phyloP scores from a whole-genome alignment of 2,113 vertebrate genomes.

The Symphodus melops region DNA sequence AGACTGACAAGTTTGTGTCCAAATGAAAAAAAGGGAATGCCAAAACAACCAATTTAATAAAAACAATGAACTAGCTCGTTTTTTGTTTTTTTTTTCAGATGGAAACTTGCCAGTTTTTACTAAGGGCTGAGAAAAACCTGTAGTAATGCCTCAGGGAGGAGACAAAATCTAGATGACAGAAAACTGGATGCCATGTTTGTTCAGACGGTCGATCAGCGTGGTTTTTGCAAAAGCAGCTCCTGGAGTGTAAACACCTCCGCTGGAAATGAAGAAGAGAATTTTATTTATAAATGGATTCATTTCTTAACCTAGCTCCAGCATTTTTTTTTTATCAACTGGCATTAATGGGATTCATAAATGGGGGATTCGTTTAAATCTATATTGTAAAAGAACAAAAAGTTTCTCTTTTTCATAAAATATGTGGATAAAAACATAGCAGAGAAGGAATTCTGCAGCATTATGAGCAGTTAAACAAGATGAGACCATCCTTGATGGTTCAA shows the following conservation, averaged over 20 bases:
- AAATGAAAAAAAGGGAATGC: constrained; percentile 16
- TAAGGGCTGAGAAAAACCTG: constrained; percentile 51
- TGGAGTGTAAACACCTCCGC: constrained; percentile 94
- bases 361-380: background rate
- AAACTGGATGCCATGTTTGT: constrained; percentile 91
- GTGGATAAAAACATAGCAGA: too few relatives aligned
- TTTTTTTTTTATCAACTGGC: background rate
- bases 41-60: background rate
- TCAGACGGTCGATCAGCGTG: constrained; percentile 91
- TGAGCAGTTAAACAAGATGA: background rate
- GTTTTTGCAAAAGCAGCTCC: constrained; percentile 93
- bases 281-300: background rate
- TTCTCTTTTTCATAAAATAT: too few relatives aligned
- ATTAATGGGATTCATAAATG: background rate
- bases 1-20: constrained; percentile 26
- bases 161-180: constrained; percentile 81
- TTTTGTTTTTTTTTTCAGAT: constrained; percentile 3
- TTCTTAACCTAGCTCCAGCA: background rate
- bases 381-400: background rate
- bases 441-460: too few relatives aligned
- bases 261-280: constrained; percentile 60
- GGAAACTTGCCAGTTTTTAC: constrained; percentile 31
- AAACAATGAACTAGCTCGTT: constrained; percentile 1
- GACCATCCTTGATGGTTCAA: background rate
- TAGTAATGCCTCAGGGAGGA: constrained; percentile 1